Percentiles rank a stretch among this genome's conserved stretches.
Evolutionary conservation across 2,113 vertebrate genomes (phyloP).

Genomic region (Pelecanus crispus): DNA sequence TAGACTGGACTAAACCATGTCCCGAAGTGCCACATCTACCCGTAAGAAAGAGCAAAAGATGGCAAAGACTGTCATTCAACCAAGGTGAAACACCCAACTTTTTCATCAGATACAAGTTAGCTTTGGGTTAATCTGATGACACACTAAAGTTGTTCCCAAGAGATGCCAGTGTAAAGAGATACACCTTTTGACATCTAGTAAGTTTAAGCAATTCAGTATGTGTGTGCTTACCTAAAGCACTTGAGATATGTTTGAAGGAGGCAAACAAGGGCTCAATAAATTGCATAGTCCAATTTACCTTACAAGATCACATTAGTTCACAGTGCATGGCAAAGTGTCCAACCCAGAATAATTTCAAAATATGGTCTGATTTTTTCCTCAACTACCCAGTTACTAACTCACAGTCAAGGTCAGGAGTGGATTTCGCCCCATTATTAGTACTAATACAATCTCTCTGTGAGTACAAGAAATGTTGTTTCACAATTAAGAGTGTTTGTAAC

Average conservation of each 20-base stretch:
- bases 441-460: neutral
- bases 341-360: neutral
- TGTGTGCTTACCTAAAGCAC: neutral
- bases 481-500: neutral
- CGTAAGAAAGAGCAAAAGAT: neutral
- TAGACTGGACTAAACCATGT: too few relatives aligned
- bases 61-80: neutral
- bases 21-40: too few relatives aligned
- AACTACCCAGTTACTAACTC: rapidly evolving
- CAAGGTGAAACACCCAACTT: neutral
- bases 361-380: neutral
- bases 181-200: neutral
- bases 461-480: neutral
- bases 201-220: neutral
- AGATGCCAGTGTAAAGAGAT: neutral
- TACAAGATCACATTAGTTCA: neutral
- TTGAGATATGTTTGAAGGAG: neutral
- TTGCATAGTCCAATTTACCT: neutral
- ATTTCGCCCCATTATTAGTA: neutral
- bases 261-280: neutral
- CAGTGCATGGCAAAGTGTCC: neutral
- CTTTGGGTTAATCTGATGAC: neutral
- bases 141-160: neutral
- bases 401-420: neutral
- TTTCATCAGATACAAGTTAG: neutral